Evolutionary conservation across 2,888 invertebrate genomes (phyloP).

Genomic region (Eristalis pertinax): DNA sequence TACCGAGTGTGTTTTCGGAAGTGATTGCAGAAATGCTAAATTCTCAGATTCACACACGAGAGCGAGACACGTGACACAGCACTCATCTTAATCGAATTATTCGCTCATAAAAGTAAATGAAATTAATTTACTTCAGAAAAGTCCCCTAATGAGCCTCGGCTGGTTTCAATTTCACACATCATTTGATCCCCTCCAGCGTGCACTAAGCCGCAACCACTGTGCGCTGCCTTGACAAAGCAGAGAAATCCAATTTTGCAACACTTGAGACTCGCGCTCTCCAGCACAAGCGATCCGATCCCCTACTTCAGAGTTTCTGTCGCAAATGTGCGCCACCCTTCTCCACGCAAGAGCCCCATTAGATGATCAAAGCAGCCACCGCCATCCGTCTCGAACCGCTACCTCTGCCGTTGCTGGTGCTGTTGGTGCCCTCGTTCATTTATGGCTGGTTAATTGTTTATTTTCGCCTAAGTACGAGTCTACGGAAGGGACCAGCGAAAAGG

Average conservation of each 20-base stretch:
- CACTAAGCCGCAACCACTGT: conserved; percentile 8
- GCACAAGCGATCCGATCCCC: background rate
- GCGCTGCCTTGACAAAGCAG: conserved; percentile 4
- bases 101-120: conserved; percentile 35
- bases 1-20: background rate
- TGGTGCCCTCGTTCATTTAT: conserved; percentile 20
- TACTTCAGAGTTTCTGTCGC: background rate
- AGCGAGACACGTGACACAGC: background rate
- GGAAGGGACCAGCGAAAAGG: background rate
- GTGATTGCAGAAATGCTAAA: background rate
- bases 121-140: conserved; percentile 31
- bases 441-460: conserved; percentile 40
- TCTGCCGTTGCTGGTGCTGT: background rate
- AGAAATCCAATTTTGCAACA: background rate
- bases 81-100: conserved; percentile 24
- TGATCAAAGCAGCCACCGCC: conserved; percentile 34
- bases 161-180: conserved; percentile 44
- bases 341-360: conserved; percentile 31
- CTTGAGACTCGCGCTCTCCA: background rate
- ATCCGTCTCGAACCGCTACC: background rate
- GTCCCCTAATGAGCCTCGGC: conserved; percentile 32
- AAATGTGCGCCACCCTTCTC: conserved; percentile 11
- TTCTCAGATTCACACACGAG: background rate
- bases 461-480: conserved; percentile 8
- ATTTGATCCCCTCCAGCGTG: conserved; percentile 22